Percentiles rank a stretch among this genome's conserved stretches.
Evolutionary conservation across 2,113 vertebrate species (phyloP).

Genomic region (Cricetomys ansorgei): DNA sequence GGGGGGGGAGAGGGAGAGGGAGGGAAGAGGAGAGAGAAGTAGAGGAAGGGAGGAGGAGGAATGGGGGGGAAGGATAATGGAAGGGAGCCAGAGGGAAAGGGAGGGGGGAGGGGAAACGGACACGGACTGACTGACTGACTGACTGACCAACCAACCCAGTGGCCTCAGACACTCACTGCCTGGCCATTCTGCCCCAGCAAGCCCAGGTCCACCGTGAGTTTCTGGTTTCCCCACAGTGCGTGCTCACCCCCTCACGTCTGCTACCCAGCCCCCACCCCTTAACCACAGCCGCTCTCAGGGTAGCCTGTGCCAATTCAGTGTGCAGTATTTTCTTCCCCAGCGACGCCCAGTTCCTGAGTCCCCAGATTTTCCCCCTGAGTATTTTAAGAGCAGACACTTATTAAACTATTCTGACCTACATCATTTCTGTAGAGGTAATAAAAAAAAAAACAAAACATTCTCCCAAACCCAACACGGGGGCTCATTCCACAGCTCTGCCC

Average conservation of each 20-base stretch:
- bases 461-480: background rate
- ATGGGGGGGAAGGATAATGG: too few species aligned
- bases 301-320: background rate
- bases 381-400: background rate
- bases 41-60: background rate
- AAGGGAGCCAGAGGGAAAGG: too few species aligned
- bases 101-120: background rate
- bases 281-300: background rate
- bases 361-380: background rate
- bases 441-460: background rate
- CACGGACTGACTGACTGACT: background rate
- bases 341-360: background rate
- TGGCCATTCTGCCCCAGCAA: background rate
- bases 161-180: background rate
- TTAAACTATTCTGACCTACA: background rate
- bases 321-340: background rate
- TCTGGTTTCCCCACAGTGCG: rapidly evolving
- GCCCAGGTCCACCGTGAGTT: background rate
- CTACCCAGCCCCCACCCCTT: background rate
- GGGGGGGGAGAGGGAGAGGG: background rate
- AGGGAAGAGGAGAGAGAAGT: too few species aligned
- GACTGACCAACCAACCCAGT: background rate
- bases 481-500: background rate
- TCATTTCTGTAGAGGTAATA: background rate
- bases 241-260: background rate